A percentile compares a stretch with the other conserved stretches of the same genome.
These are phyloP conservation scores for Sula dactylatra DNA, from an alignment of 2,113 vertebrate genomes.

Conservation along the genomic window DNA sequence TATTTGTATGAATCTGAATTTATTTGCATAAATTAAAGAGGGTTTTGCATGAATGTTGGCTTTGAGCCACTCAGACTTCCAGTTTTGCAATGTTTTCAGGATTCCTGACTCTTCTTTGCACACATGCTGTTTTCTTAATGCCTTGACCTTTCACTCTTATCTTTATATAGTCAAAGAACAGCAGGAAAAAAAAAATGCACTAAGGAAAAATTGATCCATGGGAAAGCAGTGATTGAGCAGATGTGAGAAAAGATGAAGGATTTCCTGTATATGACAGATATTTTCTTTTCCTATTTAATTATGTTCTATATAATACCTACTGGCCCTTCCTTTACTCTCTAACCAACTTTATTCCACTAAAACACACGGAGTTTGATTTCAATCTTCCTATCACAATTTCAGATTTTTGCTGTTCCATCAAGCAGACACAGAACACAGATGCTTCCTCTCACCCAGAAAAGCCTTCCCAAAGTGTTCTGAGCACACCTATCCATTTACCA, in stretches of 20 bases:
- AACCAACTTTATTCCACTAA: neutral
- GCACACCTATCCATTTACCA: neutral
- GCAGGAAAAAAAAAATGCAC: neutral
- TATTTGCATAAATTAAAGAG: neutral
- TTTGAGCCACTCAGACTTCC: neutral
- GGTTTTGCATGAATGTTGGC: neutral
- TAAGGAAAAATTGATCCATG: neutral
- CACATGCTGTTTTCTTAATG: rapidly evolving
- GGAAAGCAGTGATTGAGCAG: neutral
- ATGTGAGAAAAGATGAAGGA: neutral
- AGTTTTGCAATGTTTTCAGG: neutral
- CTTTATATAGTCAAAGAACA: neutral
- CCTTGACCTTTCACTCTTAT: neutral
- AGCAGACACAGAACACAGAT: neutral
- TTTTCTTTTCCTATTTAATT: neutral
- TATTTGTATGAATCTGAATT: neutral
- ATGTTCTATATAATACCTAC: neutral
- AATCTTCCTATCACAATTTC: neutral
- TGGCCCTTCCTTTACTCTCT: neutral
- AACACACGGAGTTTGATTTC: neutral
- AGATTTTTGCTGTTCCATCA: neutral
- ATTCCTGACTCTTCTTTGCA: neutral
- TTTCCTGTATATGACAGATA: neutral
- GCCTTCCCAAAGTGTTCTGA: neutral
- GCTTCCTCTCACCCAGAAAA: neutral